A percentile compares a stretch with the other conserved stretches of the same genome.
Conservation (phyloP, 2,888 invertebrate species). For the Aethes cnicana region DNA sequence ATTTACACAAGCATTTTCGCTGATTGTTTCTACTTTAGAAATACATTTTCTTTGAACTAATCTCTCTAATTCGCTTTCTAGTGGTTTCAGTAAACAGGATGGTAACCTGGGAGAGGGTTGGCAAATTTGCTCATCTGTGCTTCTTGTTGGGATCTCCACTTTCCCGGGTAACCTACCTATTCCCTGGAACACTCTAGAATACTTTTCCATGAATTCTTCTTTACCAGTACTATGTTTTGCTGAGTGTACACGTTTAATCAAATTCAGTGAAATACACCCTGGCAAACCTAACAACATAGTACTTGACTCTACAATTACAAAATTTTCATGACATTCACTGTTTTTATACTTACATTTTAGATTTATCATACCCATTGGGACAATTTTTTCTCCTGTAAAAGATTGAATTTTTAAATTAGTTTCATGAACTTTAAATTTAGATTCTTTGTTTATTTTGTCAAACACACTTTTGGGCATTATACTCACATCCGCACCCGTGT, state of each 20-base stretch:
- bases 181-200: background rate
- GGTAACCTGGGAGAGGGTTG: conserved; percentile 14
- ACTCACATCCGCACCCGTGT: conserved; percentile 3
- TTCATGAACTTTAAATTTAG: background rate
- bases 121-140: conserved; percentile 19
- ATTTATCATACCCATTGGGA: background rate
- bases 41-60: conserved; percentile 27
- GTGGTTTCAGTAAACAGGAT: conserved; percentile 9
- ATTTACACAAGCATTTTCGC: conserved; percentile 33
- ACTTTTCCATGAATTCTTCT: background rate
- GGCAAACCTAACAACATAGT: background rate
- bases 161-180: conserved; percentile 3
- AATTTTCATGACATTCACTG: background rate
- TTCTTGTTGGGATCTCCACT: conserved; percentile 3
- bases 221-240: background rate
- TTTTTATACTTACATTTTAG: conserved; percentile 1
- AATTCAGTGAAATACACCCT: background rate
- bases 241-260: background rate
- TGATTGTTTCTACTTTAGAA: conserved; percentile 31
- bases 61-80: conserved; percentile 20
- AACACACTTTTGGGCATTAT: background rate
- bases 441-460: background rate
- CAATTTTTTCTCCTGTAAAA: background rate
- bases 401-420: background rate
- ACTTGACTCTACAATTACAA: background rate